A percentile compares a stretch with the other conserved stretches of the same genome.
Evolutionary conservation across 2,797 vertebrate species (phyloP).

Genomic region (Poliocrania exsul): DNA sequence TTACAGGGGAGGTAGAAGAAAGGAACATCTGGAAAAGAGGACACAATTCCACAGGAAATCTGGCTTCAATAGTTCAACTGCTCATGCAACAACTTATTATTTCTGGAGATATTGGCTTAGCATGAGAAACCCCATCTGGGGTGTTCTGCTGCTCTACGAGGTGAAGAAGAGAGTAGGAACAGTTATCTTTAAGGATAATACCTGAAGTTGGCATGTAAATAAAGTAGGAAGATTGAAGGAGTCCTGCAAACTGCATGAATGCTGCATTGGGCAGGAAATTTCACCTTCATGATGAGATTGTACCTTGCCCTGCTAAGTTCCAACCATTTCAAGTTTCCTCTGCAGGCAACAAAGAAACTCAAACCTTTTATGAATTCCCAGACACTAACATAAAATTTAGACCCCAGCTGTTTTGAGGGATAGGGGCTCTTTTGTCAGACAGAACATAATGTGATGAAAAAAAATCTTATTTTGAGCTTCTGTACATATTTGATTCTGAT

Average conservation of each 20-base stretch:
- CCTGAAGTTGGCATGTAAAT: neutral
- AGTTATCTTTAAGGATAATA: neutral
- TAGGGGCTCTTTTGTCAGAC: neutral
- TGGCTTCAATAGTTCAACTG: constrained; percentile 14
- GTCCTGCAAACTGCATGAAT: constrained; percentile 18
- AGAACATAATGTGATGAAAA: neutral
- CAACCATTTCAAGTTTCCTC: neutral
- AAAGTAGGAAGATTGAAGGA: neutral
- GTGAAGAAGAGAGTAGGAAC: constrained; percentile 11
- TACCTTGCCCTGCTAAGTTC: neutral
- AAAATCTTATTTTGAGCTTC: neutral
- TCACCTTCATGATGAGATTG: neutral
- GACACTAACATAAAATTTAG: neutral
- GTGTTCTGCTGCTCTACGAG: neutral
- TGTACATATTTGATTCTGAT: neutral
- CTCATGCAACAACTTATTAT: constrained; percentile 44
- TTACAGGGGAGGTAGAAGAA: neutral
- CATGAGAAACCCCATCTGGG: neutral
- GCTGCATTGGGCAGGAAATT: neutral
- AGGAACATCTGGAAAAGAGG: constrained; percentile 61
- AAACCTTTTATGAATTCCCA: constrained; percentile 1
- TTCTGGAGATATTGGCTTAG: constrained; percentile 35
- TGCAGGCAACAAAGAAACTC: neutral
- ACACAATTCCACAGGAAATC: constrained; percentile 52
- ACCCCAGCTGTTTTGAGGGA: neutral